phyloP scores from a whole-genome alignment of 2,888 invertebrate genomes.

The Idaea dimidiata region DNA sequence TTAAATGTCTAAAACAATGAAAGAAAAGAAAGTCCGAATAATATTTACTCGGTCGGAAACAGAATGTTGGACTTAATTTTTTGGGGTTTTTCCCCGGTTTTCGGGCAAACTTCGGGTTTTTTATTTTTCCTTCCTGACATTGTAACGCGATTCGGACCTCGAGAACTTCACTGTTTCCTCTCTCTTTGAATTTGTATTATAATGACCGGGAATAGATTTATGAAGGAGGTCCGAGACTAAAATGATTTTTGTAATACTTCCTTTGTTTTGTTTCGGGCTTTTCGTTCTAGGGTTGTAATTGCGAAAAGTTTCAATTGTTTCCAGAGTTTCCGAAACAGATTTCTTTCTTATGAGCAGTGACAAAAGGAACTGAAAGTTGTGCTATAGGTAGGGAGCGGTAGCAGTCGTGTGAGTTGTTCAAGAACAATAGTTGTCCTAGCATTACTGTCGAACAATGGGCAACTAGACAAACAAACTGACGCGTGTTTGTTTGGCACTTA shows the following conservation, averaged over 20 bases:
- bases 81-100: slow-evolving; percentile 63
- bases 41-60: slow-evolving; percentile 70
- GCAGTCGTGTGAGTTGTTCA: slow-evolving; percentile 3
- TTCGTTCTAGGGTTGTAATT: slow-evolving; percentile 16
- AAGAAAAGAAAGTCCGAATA: slow-evolving; percentile 70
- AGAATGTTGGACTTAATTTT: slow-evolving; percentile 66
- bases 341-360: not conserved
- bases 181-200: slow-evolving; percentile 62
- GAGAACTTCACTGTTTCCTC: slow-evolving; percentile 62
- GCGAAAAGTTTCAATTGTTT: slow-evolving; percentile 1
- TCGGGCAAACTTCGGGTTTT: slow-evolving; percentile 59
- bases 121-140: slow-evolving; percentile 73
- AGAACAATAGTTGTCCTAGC: slow-evolving; percentile 14
- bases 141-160: slow-evolving; percentile 62
- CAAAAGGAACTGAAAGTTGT: slow-evolving; percentile 3
- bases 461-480: slow-evolving; percentile 15
- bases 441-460: slow-evolving; percentile 20
- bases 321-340: not conserved
- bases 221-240: slow-evolving; percentile 41
- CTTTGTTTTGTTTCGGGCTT: slow-evolving; percentile 31
- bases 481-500: slow-evolving; percentile 20
- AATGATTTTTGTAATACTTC: slow-evolving; percentile 46
- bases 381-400: not conserved
- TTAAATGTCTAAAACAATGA: slow-evolving; percentile 70
- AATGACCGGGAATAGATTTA: slow-evolving; percentile 57